These are phyloP conservation scores for Theodoxus fluviatilis DNA, from an alignment of 2,888 invertebrate species.

Conservation along the genomic window DNA sequence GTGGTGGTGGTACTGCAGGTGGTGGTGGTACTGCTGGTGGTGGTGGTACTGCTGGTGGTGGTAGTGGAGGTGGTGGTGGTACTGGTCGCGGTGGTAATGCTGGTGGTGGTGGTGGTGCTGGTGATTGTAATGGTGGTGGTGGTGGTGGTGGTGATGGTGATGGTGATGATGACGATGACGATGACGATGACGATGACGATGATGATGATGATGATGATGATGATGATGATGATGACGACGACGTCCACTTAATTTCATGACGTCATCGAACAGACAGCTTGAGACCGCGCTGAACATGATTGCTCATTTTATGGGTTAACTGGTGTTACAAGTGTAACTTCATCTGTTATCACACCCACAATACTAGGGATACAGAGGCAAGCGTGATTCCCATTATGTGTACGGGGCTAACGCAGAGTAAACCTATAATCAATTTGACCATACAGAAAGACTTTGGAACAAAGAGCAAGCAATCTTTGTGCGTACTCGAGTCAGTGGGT, in stretches of 20 bases:
- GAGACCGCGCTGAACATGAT: too few relatives aligned
- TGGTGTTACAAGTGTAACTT: too few relatives aligned
- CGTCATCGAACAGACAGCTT: too few relatives aligned
- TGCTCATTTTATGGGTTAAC: too few relatives aligned
- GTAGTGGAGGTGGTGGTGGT: neutral
- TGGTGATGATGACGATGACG: neutral
- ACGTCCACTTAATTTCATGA: neutral
- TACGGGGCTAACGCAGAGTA: too few relatives aligned
- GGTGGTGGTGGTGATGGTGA: neutral
- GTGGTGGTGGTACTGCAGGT: neutral
- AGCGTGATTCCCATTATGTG: too few relatives aligned
- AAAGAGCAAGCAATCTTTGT: too few relatives aligned
- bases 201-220: slow-evolving; percentile 10
- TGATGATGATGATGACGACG: slow-evolving; percentile 5
- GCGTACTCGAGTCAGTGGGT: slow-evolving; percentile 3
- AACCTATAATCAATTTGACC: too few relatives aligned
- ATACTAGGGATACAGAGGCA: too few relatives aligned
- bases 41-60: slow-evolving; percentile 3
- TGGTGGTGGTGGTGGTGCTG: neutral
- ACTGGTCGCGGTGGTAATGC: slow-evolving; percentile 1
- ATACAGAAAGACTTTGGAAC: too few relatives aligned
- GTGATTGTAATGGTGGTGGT: neutral
- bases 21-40: neutral
- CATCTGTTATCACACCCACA: too few relatives aligned
- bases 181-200: neutral